phyloP scores from a whole-genome alignment of 2,797 vertebrate species.

The Pelochelys cantorii region DNA sequence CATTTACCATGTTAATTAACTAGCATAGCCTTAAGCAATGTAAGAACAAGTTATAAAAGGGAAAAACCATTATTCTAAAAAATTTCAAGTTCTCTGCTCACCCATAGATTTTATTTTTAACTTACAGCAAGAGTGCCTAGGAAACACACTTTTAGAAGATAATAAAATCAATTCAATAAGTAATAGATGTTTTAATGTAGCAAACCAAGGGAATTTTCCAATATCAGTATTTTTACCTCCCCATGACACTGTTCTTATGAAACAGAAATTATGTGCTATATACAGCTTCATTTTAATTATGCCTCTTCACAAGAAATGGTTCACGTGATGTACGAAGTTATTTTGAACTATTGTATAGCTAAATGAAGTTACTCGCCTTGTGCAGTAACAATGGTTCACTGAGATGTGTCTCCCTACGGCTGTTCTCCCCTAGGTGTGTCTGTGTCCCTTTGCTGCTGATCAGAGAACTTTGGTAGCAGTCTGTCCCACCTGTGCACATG shows the following conservation, averaged over 20 bases:
- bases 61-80: not conserved
- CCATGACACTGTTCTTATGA: not conserved
- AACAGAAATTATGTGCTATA: not conserved
- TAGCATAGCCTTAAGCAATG: not conserved
- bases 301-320: not conserved
- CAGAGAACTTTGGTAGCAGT: too few species aligned
- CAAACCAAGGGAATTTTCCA: not conserved
- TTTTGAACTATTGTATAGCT: not conserved
- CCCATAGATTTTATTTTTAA: not conserved
- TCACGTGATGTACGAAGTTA: not conserved
- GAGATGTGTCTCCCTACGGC: too few species aligned
- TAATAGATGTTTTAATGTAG: accelerated
- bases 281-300: not conserved
- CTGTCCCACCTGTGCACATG: too few species aligned
- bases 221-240: not conserved
- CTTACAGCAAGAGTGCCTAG: not conserved
- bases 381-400: too few species aligned
- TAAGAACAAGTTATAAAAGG: not conserved
- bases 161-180: not conserved
- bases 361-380: too few species aligned
- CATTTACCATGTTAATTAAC: not conserved
- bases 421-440: too few species aligned
- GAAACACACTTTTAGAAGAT: not conserved
- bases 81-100: not conserved
- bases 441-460: too few species aligned